Evolutionary conservation across 2,888 invertebrate species (phyloP), one percentile per base, ranked within the genome.

Genomic region (Pasiphila rectangulata): DNA sequence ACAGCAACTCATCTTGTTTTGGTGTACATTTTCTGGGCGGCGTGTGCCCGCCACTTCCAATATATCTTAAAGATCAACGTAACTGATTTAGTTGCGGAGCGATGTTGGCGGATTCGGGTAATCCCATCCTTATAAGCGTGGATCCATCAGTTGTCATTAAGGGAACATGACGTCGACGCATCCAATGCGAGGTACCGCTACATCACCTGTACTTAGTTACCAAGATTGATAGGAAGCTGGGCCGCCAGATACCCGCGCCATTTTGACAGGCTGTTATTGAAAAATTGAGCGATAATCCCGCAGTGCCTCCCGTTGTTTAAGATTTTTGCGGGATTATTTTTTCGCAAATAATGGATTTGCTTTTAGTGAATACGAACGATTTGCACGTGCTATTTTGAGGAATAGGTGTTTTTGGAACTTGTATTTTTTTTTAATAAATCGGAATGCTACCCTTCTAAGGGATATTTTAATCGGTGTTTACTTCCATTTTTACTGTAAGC

Each of bases 81-180:
- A 73, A 79, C 74, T 76, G 78, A 79, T 81, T 81, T 79, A 79
- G 75, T 74, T 69, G 67, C 58, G 67, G 64, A 69, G 64, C 67
- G 63, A 62, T 72, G 69, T 72, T 70, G 73, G 65, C 73, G 69
- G 68, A 68, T 69, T 68, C 62, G 61, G 65, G 72, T 80, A 81
- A 79, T 79, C 77, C 78, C 72, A 78, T 78, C 73, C 72, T 79
- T 77, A 79, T 80, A 75, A 79, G 75, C 72, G 68, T 61, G 67
- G 67, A 78, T 76, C 82, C 83, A 85, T 86, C 84, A 80, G 82
- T 86, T 83, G 80, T 83, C 82, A 86, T 86, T 86, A 85, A 62
- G 71, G 67, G 68, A 75, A 81, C 77, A 71, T 63, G 75, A 63
- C 61, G 59, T 47, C 41, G 65, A 59, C 60, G 52, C 56, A 60